phyloP scores from a whole-genome alignment of 2,888 invertebrate species.

The Glyphotaelius pellucidus region DNA sequence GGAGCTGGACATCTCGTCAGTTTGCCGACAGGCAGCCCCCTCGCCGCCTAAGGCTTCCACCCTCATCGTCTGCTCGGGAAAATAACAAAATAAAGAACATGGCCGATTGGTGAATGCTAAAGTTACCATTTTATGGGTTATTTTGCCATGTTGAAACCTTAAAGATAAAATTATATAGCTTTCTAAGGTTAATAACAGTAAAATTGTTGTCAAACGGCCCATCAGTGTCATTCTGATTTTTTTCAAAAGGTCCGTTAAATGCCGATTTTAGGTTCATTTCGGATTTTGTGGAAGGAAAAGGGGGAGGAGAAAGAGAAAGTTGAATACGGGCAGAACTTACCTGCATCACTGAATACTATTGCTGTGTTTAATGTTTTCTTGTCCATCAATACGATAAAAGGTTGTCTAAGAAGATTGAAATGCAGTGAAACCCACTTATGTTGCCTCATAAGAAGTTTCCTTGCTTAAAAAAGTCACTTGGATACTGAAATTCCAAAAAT shows the following conservation, averaged over 20 bases:
- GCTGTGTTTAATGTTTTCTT: background rate
- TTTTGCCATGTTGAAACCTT: background rate
- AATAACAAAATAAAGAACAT: conserved; percentile 59
- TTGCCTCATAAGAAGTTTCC: too few relatives aligned
- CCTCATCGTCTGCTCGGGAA: conserved; percentile 75
- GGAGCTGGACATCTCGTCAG: conserved; percentile 73
- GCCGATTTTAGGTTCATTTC: too few relatives aligned
- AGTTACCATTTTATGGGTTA: background rate
- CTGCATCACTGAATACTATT: background rate
- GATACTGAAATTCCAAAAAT: too few relatives aligned
- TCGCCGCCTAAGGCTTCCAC: conserved; percentile 79
- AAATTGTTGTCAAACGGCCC: too few relatives aligned
- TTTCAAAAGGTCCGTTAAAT: too few relatives aligned
- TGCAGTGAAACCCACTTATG: background rate
- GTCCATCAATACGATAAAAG: background rate
- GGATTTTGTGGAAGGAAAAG: too few relatives aligned
- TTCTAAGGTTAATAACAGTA: too few relatives aligned
- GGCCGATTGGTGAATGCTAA: background rate
- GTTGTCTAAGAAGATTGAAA: too few relatives aligned
- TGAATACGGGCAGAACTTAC: background rate
- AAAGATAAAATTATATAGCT: background rate
- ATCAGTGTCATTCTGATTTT: too few relatives aligned
- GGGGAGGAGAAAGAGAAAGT: background rate
- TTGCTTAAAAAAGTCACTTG: too few relatives aligned
- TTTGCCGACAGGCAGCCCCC: conserved; percentile 83